Conservation (phyloP, 2,888 invertebrate genomes). For the Drosophila phalerata region DNA sequence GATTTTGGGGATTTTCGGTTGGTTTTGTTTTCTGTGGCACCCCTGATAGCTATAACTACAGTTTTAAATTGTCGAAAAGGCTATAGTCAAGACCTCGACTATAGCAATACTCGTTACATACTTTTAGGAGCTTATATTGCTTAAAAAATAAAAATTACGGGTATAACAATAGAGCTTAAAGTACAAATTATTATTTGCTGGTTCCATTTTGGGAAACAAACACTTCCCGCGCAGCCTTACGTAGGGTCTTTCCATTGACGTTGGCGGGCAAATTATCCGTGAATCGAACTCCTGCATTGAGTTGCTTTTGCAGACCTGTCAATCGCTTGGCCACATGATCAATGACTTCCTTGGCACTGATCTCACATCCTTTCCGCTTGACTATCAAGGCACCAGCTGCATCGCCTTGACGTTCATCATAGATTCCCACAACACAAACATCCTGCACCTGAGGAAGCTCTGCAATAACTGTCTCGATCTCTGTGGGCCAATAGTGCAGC, state of each 20-base stretch:
- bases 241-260: conserved; percentile 71
- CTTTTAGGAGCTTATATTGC: no score
- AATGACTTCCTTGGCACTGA: conserved; percentile 54
- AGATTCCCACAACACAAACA: conserved; percentile 81
- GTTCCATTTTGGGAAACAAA: conserved; percentile 33
- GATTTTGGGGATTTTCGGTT: no score
- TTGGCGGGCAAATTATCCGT: conserved; percentile 73
- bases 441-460: conserved; percentile 72
- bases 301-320: conserved; percentile 62
- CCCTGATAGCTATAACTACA: no score
- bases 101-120: no score
- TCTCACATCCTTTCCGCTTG: conserved; percentile 39
- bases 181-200: not conserved
- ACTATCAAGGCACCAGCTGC: conserved; percentile 81
- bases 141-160: no score
- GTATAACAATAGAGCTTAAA: no score
- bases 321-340: conserved; percentile 66
- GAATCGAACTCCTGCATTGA: conserved; percentile 77
- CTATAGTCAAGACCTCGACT: no score
- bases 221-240: conserved; percentile 58
- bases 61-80: no score
- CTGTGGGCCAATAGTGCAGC: conserved; percentile 79
- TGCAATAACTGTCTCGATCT: conserved; percentile 78
- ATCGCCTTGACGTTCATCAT: conserved; percentile 69
- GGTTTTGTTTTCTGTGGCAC: no score